These are phyloP conservation scores for Alaudala cheleensis DNA, from an alignment of 2,113 vertebrate genomes.

Conservation along the genomic window DNA sequence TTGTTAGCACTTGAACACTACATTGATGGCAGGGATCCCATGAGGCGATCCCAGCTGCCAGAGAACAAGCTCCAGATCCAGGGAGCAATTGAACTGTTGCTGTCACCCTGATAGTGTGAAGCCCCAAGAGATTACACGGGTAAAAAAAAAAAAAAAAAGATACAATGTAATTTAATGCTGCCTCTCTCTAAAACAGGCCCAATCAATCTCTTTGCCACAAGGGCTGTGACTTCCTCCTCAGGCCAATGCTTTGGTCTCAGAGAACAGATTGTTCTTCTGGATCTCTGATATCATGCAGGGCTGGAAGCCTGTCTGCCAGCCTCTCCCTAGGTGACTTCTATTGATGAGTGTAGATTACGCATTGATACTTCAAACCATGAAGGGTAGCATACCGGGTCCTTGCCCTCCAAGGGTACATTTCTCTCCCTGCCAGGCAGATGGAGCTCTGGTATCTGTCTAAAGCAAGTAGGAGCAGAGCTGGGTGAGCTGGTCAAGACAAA, in stretches of 20 bases:
- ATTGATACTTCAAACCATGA: background rate
- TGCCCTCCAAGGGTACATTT: background rate
- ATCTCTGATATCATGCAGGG: background rate
- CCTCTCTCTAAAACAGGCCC: background rate
- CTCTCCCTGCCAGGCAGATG: background rate
- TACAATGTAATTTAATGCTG: background rate
- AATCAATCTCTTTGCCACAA: background rate
- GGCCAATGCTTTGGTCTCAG: background rate
- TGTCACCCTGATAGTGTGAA: background rate
- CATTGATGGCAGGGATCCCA: background rate
- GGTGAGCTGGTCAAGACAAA: background rate
- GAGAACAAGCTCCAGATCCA: background rate
- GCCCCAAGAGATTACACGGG: background rate
- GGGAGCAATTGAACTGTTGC: background rate
- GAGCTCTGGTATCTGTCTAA: background rate
- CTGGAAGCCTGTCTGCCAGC: background rate
- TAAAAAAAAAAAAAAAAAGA: background rate
- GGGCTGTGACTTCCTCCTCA: background rate
- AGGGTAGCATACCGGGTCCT: background rate
- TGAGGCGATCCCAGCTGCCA: background rate
- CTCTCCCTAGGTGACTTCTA: background rate
- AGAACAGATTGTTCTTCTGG: accelerated
- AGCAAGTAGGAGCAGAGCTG: background rate
- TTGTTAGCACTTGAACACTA: background rate
- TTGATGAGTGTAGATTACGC: background rate